phyloP scores from a whole-genome alignment of 2,797 vertebrate species.

The Cyclura pinguis region DNA sequence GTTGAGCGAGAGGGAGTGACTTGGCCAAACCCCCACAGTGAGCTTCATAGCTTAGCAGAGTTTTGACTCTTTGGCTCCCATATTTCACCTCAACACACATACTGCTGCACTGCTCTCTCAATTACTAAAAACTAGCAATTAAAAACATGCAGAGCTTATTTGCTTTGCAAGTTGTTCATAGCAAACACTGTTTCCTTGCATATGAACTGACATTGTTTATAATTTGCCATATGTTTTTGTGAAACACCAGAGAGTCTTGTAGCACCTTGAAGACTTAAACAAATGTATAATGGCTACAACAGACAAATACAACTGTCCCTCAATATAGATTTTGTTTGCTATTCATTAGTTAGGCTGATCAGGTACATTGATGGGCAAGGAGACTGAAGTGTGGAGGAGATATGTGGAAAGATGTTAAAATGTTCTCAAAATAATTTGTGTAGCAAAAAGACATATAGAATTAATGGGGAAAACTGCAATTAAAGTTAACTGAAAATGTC shows the following conservation, averaged over 20 bases:
- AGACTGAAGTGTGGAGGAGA: neutral
- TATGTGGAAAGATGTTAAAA: constrained; percentile 1
- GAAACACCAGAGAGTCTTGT: neutral
- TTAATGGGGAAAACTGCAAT: neutral
- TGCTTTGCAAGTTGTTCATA: neutral
- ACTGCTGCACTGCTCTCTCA: neutral
- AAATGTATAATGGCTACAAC: neutral
- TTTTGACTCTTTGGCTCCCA: neutral
- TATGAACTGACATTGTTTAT: neutral
- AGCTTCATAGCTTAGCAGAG: neutral
- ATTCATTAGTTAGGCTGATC: neutral
- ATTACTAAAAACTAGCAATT: neutral
- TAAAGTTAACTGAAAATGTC: neutral
- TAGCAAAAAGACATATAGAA: neutral
- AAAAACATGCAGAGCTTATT: neutral
- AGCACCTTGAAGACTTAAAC: neutral
- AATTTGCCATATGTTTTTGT: neutral
- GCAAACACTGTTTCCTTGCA: neutral
- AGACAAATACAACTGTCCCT: neutral
- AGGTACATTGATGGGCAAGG: neutral
- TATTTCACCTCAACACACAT: neutral
- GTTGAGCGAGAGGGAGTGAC: neutral
- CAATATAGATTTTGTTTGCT: neutral
- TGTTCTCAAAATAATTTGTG: neutral
- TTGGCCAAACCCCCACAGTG: neutral